Evolutionary conservation across 2,888 invertebrate species (phyloP), one percentile per base, ranked within the genome.

Genomic region (Hermodice carunculata): DNA sequence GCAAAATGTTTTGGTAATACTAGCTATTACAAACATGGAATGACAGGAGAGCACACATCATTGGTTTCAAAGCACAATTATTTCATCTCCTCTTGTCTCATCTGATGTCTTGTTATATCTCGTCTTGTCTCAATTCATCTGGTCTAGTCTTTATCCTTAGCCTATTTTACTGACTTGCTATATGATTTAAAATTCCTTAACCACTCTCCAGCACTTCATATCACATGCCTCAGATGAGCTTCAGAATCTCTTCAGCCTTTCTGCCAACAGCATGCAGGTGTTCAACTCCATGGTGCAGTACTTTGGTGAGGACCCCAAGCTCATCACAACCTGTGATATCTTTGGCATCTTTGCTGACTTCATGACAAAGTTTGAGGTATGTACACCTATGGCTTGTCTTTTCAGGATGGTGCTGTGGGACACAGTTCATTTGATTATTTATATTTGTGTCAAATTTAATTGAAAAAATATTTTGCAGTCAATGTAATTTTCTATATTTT

Each of bases 291-390:
- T 81, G 57, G 76, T 81, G 0, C 67, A 75, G n/a, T 85, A 78
- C 65, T 84, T 84, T 65, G 84, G 85, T 8, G 85, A 84, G 67
- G 80, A 84, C 66, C 75, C 80, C 0, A 78, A 77, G 52, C 76
- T 70, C 49, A 71, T 77, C 26, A 76, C 72, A 1, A 78, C 78
- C 2, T 76, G 70, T 8, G 81, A 83, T 54, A 69, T 85, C 34
- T 84, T 84, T 73, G 74, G 71, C 37, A 81, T 82, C 29, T 82
- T 85, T 72, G 70, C 79, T 19, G 78, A 81, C n/a, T 85, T 85
- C 62, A 68, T 84, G 3, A 70, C 70, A 29, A 83, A 83, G 58
- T 83, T 83, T 79, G 85, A 84, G 80, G 84, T 83, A 66, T 59
- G 71, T 19, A 11, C 43, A 14, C 14, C 6, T 43, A n/a, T n/a